Percentiles rank a stretch among this genome's conserved stretches.
Evolutionary conservation across 1,140 invertebrate species (phyloP).

Genomic region (Lepidostoma basale): DNA sequence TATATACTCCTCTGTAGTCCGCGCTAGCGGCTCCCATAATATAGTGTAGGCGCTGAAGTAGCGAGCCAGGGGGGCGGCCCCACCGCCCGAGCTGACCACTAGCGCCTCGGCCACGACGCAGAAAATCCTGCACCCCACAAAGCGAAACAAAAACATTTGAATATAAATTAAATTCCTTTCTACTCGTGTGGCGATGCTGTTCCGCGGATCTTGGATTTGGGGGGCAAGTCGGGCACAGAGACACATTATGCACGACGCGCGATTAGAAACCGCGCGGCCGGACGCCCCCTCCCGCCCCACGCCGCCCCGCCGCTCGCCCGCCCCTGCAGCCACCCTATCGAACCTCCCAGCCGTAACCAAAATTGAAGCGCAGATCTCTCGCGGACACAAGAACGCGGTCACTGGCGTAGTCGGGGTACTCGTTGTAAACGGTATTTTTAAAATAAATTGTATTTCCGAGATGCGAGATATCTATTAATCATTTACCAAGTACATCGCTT

Average conservation of each 20-base stretch:
- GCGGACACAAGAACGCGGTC: conserved; percentile 46
- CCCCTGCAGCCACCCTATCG: conserved; percentile 19
- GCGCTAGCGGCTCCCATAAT: conserved; percentile 22
- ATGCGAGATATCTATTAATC: too few relatives aligned
- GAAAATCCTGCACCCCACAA: too few relatives aligned
- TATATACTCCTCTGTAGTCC: conserved; percentile 11
- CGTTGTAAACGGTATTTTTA: too few relatives aligned
- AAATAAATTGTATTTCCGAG: neutral
- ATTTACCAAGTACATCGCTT: too few relatives aligned
- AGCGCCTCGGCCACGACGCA: neutral
- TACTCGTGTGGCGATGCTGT: neutral
- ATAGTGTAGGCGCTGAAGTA: conserved; percentile 28
- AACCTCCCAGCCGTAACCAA: conserved; percentile 42
- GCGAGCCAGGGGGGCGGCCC: neutral
- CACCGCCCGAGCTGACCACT: neutral
- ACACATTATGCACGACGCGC: conserved; percentile 35
- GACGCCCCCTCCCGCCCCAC: conserved; percentile 25
- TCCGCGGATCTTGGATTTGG: neutral
- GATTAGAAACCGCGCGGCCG: conserved; percentile 37
- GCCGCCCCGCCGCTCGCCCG: neutral
- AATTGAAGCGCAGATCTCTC: conserved; percentile 48
- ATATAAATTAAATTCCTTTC: too few relatives aligned
- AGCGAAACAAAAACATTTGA: too few relatives aligned
- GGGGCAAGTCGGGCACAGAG: conserved; percentile 19
- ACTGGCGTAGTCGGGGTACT: conserved; percentile 32